These are phyloP conservation scores for Vannuccia rotundouncinata DNA, from an alignment of 2,888 invertebrate genomes.

Conservation along the genomic window DNA sequence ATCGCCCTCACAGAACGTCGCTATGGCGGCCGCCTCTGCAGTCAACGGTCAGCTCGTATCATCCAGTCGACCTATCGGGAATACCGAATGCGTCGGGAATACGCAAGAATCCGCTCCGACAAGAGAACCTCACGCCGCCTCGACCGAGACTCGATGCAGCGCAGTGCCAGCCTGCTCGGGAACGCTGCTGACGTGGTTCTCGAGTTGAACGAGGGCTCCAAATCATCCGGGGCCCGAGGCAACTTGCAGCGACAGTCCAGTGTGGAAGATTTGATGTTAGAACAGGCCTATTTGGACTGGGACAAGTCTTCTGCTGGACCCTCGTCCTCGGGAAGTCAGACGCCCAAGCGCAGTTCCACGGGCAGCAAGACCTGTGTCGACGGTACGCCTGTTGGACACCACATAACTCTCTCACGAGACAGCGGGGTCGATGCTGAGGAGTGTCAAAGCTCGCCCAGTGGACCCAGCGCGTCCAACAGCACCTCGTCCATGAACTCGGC, in stretches of 20 bases:
- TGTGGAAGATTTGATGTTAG: slow-evolving; percentile 29
- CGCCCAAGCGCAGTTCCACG: background rate
- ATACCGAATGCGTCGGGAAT: slow-evolving; percentile 28
- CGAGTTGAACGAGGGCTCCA: background rate
- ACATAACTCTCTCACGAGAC: slow-evolving; percentile 64
- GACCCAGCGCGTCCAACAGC: slow-evolving; percentile 5
- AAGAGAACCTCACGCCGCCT: slow-evolving; percentile 28
- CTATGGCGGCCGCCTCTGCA: slow-evolving; percentile 13
- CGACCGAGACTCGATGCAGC: slow-evolving; percentile 24
- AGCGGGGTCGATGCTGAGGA: slow-evolving; percentile 49
- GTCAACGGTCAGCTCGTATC: background rate
- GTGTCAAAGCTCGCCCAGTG: slow-evolving; percentile 1
- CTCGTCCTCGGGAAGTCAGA: slow-evolving; percentile 17
- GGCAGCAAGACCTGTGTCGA: background rate
- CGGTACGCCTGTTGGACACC: background rate
- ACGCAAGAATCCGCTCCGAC: slow-evolving; percentile 1
- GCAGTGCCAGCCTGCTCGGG: background rate
- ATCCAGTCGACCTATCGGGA: slow-evolving; percentile 32
- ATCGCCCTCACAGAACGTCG: slow-evolving; percentile 33
- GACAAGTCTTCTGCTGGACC: background rate
- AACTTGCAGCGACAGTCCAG: slow-evolving; percentile 12
- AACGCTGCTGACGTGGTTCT: background rate
- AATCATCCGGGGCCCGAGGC: background rate
- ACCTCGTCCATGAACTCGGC: slow-evolving; percentile 29
- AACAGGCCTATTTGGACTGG: slow-evolving; percentile 33